phyloP scores from a whole-genome alignment of 2,113 vertebrate genomes.

The Erinaceus europaeus region DNA sequence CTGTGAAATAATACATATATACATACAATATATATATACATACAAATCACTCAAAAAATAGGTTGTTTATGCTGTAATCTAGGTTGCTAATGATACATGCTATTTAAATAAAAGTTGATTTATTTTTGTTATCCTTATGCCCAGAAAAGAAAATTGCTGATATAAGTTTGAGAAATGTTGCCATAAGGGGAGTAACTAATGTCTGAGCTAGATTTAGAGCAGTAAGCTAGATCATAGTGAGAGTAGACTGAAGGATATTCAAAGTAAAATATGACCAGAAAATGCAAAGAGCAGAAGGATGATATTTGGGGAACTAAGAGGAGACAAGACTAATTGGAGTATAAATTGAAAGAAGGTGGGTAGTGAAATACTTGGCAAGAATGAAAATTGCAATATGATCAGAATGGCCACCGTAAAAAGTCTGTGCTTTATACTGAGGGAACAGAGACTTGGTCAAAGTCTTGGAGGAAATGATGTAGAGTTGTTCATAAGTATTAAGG shows the following conservation, averaged over 20 bases:
- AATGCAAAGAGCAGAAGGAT: slow-evolving; percentile 2
- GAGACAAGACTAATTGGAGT: neutral
- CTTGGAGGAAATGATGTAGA: neutral
- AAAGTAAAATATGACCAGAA: neutral
- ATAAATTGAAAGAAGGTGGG: neutral
- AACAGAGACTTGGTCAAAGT: neutral
- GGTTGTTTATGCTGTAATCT: too few relatives aligned
- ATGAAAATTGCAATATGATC: neutral
- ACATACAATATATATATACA: too few relatives aligned
- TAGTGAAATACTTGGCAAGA: neutral
- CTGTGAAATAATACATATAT: too few relatives aligned
- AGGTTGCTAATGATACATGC: too few relatives aligned
- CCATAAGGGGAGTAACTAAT: neutral
- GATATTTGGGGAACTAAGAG: neutral
- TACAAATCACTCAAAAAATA: too few relatives aligned
- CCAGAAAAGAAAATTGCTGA: neutral
- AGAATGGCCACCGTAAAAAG: neutral
- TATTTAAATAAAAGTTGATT: too few relatives aligned
- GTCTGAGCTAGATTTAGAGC: neutral
- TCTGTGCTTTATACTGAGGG: neutral
- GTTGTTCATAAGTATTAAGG: neutral
- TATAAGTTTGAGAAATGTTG: neutral
- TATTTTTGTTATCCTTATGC: too few relatives aligned
- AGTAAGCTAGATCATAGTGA: neutral
- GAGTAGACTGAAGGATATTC: neutral